Evolutionary conservation across 1,140 invertebrate species (phyloP).

Genomic region (Drosophila cardini): DNA sequence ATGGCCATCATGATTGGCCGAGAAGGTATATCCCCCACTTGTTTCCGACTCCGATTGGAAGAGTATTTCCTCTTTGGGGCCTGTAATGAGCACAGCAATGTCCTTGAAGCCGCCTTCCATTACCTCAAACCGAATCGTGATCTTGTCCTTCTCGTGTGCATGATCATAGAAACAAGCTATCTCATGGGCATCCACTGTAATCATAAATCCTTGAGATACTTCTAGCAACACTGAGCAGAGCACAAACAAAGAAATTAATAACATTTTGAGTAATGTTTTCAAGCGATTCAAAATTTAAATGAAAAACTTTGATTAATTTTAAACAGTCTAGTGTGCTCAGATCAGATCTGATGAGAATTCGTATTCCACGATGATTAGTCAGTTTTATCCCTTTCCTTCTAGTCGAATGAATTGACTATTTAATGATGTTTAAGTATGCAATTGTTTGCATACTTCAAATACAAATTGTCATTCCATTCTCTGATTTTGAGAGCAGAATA

Average conservation of each 20-base stretch:
- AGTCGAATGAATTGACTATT: not conserved
- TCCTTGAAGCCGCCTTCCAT: conserved; percentile 76
- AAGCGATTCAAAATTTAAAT: not conserved
- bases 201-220: conserved; percentile 27
- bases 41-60: conserved; percentile 36
- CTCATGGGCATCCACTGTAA: conserved; percentile 69
- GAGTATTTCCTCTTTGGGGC: conserved; percentile 28
- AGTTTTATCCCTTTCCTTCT: no score
- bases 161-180: conserved; percentile 56
- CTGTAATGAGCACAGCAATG: conserved; percentile 47
- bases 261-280: conserved; percentile 32
- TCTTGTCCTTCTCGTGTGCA: conserved; percentile 38
- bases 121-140: conserved; percentile 65
- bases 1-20: conserved; percentile 37
- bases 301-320: not conserved
- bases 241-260: not conserved
- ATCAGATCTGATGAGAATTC: no score
- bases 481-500: not conserved
- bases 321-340: not conserved
- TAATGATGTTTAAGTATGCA: conserved; percentile 7
- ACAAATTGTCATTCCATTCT: conserved; percentile 2
- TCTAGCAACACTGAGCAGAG: conserved; percentile 7
- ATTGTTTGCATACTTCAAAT: conserved; percentile 8
- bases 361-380: no score
- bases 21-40: conserved; percentile 55